Percentiles rank a stretch among this genome's conserved stretches.
These are phyloP conservation scores for Hyalella azteca DNA, from an alignment of 2,888 invertebrate genomes.

Conservation along the genomic window DNA sequence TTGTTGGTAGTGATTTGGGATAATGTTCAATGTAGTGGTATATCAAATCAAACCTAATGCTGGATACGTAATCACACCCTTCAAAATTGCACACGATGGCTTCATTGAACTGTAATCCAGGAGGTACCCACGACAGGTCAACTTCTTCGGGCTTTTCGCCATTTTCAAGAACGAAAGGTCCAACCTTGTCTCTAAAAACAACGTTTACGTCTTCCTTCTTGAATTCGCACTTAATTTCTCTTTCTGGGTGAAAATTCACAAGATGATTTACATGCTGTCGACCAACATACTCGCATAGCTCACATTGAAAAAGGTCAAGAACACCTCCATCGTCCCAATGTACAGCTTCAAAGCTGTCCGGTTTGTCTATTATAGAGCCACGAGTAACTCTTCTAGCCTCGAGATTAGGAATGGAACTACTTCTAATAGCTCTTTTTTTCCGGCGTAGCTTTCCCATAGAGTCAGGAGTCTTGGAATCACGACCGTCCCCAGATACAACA, in stretches of 20 bases:
- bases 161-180: slow-evolving; percentile 38
- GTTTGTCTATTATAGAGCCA: slow-evolving; percentile 50
- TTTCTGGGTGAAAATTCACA: slow-evolving; percentile 51
- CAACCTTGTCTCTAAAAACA: slow-evolving; percentile 51
- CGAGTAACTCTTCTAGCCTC: slow-evolving; percentile 44
- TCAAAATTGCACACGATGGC: slow-evolving; percentile 49
- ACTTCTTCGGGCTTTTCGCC: slow-evolving; percentile 26
- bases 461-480: slow-evolving; percentile 50
- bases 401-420: background rate
- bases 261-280: slow-evolving; percentile 51
- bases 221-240: slow-evolving; percentile 55
- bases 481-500: slow-evolving; percentile 51
- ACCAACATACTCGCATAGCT: slow-evolving; percentile 54
- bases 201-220: slow-evolving; percentile 52
- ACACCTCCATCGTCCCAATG: slow-evolving; percentile 57
- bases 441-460: slow-evolving; percentile 35
- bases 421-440: background rate
- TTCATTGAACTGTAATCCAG: slow-evolving; percentile 46
- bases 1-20: slow-evolving; percentile 41
- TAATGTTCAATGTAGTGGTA: slow-evolving; percentile 53
- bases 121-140: slow-evolving; percentile 51
- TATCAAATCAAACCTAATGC: slow-evolving; percentile 52
- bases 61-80: slow-evolving; percentile 54
- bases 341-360: slow-evolving; percentile 25
- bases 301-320: slow-evolving; percentile 57